These are phyloP conservation scores for Aethes cnicana DNA, from an alignment of 2,888 invertebrate genomes.

Conservation along the genomic window DNA sequence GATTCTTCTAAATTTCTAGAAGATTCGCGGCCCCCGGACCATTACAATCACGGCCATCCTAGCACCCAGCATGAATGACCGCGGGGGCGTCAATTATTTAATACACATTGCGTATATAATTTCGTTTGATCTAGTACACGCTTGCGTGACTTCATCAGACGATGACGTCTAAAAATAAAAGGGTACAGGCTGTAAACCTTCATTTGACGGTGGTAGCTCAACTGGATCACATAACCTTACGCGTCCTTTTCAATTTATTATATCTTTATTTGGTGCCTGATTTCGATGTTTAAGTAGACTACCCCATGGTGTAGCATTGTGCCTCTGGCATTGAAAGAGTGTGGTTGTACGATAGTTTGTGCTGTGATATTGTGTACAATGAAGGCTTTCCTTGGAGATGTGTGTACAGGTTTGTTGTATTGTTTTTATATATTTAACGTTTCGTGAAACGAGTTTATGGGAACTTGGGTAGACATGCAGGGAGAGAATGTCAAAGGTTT, in stretches of 20 bases:
- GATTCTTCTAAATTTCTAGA: too few relatives aligned
- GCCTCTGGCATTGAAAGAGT: neutral
- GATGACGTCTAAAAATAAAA: slow-evolving; percentile 26
- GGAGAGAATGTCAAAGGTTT: too few relatives aligned
- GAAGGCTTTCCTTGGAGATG: slow-evolving; percentile 3
- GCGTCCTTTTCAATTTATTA: too few relatives aligned
- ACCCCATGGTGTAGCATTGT: too few relatives aligned
- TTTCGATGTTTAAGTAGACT: slow-evolving; percentile 1
- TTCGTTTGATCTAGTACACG: slow-evolving; percentile 26
- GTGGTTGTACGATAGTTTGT: neutral
- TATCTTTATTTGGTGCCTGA: too few relatives aligned
- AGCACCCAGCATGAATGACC: slow-evolving; percentile 17
- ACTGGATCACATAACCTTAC: too few relatives aligned
- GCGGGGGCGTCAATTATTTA: slow-evolving; percentile 26
- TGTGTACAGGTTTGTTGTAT: slow-evolving; percentile 19
- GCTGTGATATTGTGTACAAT: slow-evolving; percentile 1
- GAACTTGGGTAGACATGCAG: too few relatives aligned
- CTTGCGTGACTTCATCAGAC: slow-evolving; percentile 22
- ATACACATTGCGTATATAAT: slow-evolving; percentile 28
- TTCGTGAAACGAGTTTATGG: too few relatives aligned
- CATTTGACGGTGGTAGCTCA: slow-evolving; percentile 4
- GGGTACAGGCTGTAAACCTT: slow-evolving; percentile 3
- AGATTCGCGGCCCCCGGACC: neutral
- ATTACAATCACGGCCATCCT: too few relatives aligned
- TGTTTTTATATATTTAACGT: too few relatives aligned